phyloP scores from a whole-genome alignment of 2,113 vertebrate species.

The Elanoides forficatus region DNA sequence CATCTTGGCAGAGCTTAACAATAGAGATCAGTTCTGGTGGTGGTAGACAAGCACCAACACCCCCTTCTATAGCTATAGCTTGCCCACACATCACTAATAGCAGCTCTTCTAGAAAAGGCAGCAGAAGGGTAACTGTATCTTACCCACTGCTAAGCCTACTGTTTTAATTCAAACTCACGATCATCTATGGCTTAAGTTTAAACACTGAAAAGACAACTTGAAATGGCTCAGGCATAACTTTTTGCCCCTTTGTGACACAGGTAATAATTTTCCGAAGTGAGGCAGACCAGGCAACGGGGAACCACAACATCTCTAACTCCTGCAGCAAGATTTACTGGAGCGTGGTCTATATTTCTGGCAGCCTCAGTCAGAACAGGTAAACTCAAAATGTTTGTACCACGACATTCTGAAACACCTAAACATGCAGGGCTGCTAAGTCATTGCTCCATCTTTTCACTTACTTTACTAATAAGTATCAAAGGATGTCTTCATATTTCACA shows the following conservation, averaged over 20 bases:
- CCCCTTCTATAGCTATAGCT: neutral
- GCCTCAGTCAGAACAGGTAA: neutral
- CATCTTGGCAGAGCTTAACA: neutral
- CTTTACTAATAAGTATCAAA: neutral
- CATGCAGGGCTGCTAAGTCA: neutral
- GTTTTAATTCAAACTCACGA: neutral
- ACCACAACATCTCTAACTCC: neutral
- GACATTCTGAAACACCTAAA: neutral
- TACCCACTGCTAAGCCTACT: neutral
- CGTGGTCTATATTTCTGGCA: neutral
- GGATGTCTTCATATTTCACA: neutral
- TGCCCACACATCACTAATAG: neutral
- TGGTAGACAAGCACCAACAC: neutral
- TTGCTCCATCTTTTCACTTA: neutral
- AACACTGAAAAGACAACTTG: neutral
- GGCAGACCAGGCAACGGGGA: neutral
- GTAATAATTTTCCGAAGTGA: neutral
- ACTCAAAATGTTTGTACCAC: neutral
- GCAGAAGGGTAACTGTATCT: neutral
- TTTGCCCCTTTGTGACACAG: neutral
- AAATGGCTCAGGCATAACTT: neutral
- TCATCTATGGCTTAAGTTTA: neutral
- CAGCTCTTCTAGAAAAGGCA: neutral
- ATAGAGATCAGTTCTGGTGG: neutral
- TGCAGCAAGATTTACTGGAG: neutral